Base-by-base conservation (phyloP, 1,140 invertebrate species). In the Prorops nasuta region DNA sequence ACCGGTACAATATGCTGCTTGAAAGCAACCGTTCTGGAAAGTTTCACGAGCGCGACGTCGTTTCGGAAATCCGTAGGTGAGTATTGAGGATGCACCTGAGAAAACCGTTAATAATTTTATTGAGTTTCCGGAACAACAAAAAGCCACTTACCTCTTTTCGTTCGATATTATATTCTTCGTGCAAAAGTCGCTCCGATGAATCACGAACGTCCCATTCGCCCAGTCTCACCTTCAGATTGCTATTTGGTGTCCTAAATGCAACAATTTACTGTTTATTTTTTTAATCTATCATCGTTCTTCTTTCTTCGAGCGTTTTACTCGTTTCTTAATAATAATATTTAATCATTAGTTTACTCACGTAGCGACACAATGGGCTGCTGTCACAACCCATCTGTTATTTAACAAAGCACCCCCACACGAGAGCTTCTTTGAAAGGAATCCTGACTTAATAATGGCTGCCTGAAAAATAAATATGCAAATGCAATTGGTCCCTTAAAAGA, bases 171-270 rank as follows among this genome's bases (percentile, higher is more conserved):
- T 82, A 95, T 74, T 96, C 93, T 67, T 96, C 93, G 66, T 95
- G 91, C 3, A 86, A 79, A 15, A 90, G 81, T 31, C 87, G 80
- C 67, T 96, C 92, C 7, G 87, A 85, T 16, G 86, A 83, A 31
- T 89, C 90, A 17, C 90, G 78, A 0, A 96, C 91, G 71, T 96
- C 92, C 89, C 91, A 94, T 70, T 96, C 92, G 1, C 93, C 92
- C 0, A 95, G 78, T 12, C 92, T 81, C 1, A 95, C 91, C 62
- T 91, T 87, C 39, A 96, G 81, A 65, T 91, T 91, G 19, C 83
- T 86, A 63, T 92, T 92, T 15, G 91, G 84, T 20, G 90, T 92
- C 37, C 85, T 87, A 63, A 16, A 69, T 69, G 32, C 71, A 24
- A 32, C 4, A 28, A 28, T 28, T 10, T 14, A 7, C 2, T 22